A percentile compares a stretch with the other conserved stretches of the same genome.
Evolutionary conservation across 2,113 vertebrate species (phyloP).

Genomic region (Salvelinus sp.): DNA sequence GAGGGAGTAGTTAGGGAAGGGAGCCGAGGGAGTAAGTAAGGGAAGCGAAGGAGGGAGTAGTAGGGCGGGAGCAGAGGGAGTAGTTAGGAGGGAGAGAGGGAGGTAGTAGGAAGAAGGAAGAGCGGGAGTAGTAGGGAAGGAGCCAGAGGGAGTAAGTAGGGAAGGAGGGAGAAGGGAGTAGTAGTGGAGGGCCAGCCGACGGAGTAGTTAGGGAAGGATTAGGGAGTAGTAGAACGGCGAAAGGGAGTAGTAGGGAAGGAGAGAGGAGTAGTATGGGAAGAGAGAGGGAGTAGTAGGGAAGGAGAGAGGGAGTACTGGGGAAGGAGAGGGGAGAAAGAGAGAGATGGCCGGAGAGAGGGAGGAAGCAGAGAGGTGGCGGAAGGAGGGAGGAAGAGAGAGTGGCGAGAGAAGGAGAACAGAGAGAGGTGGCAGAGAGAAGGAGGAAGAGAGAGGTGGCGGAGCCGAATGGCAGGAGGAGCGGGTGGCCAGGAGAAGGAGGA

Average conservation of each 20-base stretch:
- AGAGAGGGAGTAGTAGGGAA: conserved; percentile 5
- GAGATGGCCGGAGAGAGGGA: conserved; percentile 32
- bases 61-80: too few relatives aligned
- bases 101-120: too few relatives aligned
- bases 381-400: not conserved
- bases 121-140: not conserved
- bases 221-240: conserved; percentile 51
- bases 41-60: too few relatives aligned
- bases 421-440: too few relatives aligned
- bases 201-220: conserved; percentile 9
- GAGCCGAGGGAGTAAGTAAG: too few relatives aligned
- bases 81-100: too few relatives aligned
- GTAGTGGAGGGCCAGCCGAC: not conserved
- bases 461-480: too few relatives aligned
- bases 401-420: too few relatives aligned
- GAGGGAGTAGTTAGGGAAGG: too few relatives aligned
- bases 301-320: conserved; percentile 38
- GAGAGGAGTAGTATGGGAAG: conserved; percentile 17
- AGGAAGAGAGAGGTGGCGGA: too few relatives aligned
- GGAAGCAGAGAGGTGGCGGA: too few relatives aligned
- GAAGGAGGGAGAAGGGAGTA: not conserved
- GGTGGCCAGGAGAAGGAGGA: too few relatives aligned
- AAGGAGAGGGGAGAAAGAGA: conserved; percentile 19
- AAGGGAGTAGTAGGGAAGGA: not conserved
- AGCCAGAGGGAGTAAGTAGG: conserved; percentile 36